phyloP scores from a whole-genome alignment of 2,113 vertebrate species.

The Dromiciops gliroides region DNA sequence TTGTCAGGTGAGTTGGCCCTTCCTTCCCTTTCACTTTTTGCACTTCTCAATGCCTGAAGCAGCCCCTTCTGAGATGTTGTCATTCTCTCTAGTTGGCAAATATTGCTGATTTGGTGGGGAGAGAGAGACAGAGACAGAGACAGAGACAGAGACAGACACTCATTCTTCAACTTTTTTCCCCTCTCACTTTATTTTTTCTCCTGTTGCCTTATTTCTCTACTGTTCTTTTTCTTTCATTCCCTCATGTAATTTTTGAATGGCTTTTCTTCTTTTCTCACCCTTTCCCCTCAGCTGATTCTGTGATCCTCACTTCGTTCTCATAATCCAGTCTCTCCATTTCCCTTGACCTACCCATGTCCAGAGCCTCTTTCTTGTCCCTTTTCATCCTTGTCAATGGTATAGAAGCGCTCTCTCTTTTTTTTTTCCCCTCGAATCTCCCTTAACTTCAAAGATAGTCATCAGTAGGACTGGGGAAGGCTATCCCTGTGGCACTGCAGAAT shows the following conservation, averaged over 20 bases:
- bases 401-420: background rate
- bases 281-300: background rate
- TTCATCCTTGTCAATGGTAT: background rate
- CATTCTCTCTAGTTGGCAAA: background rate
- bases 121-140: no score
- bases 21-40: constrained; percentile 4
- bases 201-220: background rate
- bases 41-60: background rate
- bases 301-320: background rate
- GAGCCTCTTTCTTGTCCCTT: background rate
- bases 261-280: background rate
- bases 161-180: background rate
- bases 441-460: constrained; percentile 6
- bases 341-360: background rate
- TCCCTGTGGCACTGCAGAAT: constrained; percentile 1
- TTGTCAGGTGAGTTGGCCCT: background rate
- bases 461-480: constrained; percentile 17
- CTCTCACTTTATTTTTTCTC: constrained; percentile 30
- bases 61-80: background rate
- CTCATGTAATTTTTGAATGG: constrained; percentile 40
- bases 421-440: constrained; percentile 16
- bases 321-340: background rate
- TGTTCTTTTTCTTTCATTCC: background rate
- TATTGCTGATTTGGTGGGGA: background rate
- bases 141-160: background rate